These are phyloP conservation scores for Sebastes vulpes DNA, from an alignment of 2,797 vertebrate species.

Conservation along the genomic window DNA sequence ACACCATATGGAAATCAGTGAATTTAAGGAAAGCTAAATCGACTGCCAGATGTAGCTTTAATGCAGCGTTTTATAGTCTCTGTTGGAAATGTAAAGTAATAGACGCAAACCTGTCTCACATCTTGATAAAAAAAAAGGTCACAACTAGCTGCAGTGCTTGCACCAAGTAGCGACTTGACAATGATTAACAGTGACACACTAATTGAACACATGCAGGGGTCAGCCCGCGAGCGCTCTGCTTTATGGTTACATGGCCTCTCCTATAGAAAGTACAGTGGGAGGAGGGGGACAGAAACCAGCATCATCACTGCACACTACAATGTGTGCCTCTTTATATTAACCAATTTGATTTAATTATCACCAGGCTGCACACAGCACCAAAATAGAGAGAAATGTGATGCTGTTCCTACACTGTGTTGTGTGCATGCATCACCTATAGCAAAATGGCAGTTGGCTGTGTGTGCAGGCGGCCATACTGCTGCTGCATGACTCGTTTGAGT, in stretches of 20 bases:
- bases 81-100: neutral
- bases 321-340: neutral
- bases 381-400: neutral
- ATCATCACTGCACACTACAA: constrained; percentile 6
- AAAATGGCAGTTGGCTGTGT: constrained; percentile 62
- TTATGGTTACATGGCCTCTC: constrained; percentile 30
- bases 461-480: constrained; percentile 54
- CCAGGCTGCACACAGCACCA: neutral
- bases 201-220: constrained; percentile 69
- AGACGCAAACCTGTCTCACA: neutral
- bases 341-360: neutral
- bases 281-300: neutral
- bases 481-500: constrained; percentile 70
- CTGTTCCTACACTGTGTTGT: neutral
- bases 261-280: constrained; percentile 37
- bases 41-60: neutral
- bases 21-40: neutral
- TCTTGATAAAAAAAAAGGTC: constrained; percentile 41
- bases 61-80: neutral
- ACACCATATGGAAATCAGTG: neutral
- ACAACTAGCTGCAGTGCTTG: constrained; percentile 18
- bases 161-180: constrained; percentile 39
- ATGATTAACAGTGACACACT: constrained; percentile 62
- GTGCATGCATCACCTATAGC: neutral
- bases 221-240: constrained; percentile 40